These are phyloP conservation scores for Ennomos erosarius DNA, from an alignment of 2,888 invertebrate genomes.

Conservation along the genomic window DNA sequence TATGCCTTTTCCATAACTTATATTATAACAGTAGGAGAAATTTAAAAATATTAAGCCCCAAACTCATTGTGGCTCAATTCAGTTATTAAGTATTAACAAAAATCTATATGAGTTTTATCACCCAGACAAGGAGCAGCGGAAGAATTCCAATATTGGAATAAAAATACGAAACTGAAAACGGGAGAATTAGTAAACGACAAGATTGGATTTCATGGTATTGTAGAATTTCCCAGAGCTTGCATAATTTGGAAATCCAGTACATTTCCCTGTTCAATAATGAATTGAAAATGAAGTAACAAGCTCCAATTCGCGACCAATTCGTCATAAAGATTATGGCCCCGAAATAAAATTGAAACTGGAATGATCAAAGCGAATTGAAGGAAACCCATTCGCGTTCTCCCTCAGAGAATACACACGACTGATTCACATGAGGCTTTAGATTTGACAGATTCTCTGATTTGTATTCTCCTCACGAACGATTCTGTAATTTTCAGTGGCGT, in stretches of 20 bases:
- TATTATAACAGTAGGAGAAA: too few relatives aligned
- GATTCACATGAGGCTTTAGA: not conserved
- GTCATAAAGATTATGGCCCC: not conserved
- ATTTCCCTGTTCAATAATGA: too few relatives aligned
- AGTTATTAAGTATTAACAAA: too few relatives aligned
- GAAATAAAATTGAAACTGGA: not conserved
- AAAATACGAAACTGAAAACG: not conserved
- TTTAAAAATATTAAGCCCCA: too few relatives aligned
- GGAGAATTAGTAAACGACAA: not conserved
- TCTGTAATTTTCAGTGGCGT: not conserved
- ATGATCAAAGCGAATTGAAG: not conserved
- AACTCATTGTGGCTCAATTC: too few relatives aligned
- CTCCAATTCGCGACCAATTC: not conserved
- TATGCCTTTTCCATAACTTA: too few relatives aligned
- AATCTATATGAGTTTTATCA: too few relatives aligned
- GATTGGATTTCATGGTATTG: too few relatives aligned
- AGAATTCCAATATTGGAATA: constrained; percentile 11
- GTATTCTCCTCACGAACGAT: constrained; percentile 12
- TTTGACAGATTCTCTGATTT: constrained; percentile 13
- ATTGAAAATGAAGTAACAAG: too few relatives aligned
- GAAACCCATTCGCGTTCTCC: not conserved
- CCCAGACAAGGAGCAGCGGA: not conserved
- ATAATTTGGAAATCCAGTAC: too few relatives aligned
- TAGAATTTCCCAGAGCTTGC: too few relatives aligned
- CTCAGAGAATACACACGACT: too few relatives aligned